A percentile compares a stretch with the other conserved stretches of the same genome.
Evolutionary conservation across 2,888 invertebrate species (phyloP).

Genomic region (Caenorhabditis zanzibari): DNA sequence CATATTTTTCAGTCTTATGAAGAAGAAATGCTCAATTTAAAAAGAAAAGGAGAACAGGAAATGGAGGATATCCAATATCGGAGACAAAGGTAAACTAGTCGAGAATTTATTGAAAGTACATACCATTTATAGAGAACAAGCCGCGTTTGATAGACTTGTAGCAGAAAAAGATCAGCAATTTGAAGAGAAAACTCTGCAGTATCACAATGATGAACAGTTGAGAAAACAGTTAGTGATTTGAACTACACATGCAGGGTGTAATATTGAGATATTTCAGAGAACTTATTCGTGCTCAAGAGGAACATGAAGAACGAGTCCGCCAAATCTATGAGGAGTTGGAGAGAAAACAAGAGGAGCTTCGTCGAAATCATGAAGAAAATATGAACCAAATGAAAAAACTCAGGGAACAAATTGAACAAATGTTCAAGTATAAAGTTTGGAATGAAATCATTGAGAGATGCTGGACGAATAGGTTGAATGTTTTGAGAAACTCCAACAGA

Average conservation of each 20-base stretch:
- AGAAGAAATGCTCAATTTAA: background rate
- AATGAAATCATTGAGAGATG: constrained; percentile 35
- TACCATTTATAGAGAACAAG: constrained; percentile 1
- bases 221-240: background rate
- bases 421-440: constrained; percentile 21
- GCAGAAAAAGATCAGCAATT: background rate
- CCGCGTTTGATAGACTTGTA: background rate
- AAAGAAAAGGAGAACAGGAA: background rate
- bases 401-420: constrained; percentile 7
- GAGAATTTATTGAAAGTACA: background rate
- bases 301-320: constrained; percentile 2
- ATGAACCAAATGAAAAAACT: constrained; percentile 17
- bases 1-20: background rate
- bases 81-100: background rate
- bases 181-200: background rate
- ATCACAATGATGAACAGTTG: background rate
- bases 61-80: background rate
- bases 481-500: constrained; percentile 8
- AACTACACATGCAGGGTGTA: no score
- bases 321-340: constrained; percentile 15
- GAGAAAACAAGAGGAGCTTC: background rate
- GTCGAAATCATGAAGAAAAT: background rate
- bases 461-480: constrained; percentile 47
- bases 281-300: background rate
- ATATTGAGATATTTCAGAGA: background rate